These are phyloP conservation scores for Hassar affinis DNA, from an alignment of 2,113 vertebrate species.

Conservation along the genomic window DNA sequence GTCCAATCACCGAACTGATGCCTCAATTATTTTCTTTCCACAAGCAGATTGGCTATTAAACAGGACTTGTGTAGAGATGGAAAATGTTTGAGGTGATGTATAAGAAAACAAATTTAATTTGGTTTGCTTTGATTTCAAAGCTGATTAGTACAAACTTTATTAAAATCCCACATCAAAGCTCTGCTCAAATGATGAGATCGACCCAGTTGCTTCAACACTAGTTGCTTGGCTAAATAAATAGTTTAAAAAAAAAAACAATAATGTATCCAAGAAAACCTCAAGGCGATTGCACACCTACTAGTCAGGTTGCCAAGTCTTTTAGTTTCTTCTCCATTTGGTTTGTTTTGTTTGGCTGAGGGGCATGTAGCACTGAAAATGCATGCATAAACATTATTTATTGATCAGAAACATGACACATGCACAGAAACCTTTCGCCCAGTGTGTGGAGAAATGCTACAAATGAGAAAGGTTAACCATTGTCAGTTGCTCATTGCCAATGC, in stretches of 20 bases:
- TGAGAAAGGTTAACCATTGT: neutral
- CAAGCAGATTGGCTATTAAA: slow-evolving; percentile 21
- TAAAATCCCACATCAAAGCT: slow-evolving; percentile 17
- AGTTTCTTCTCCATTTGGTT: neutral
- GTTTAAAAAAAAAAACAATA: neutral
- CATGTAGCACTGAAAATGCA: neutral
- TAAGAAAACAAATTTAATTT: slow-evolving; percentile 2
- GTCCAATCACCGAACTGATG: slow-evolving; percentile 22
- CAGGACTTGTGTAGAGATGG: neutral
- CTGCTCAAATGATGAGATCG: neutral
- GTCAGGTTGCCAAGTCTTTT: neutral
- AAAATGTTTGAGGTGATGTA: slow-evolving; percentile 26
- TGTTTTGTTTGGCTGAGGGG: neutral
- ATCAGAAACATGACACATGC: neutral
- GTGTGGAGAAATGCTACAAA: neutral
- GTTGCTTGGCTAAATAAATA: neutral
- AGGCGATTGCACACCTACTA: neutral
- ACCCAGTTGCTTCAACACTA: neutral
- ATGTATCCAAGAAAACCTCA: neutral
- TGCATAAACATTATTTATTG: neutral
- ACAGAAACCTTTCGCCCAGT: neutral
- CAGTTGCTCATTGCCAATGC: neutral
- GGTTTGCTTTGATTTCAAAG: slow-evolving; percentile 27
- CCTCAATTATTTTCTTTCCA: slow-evolving; percentile 22
- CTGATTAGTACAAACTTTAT: slow-evolving; percentile 20